Conservation (phyloP, 1,140 invertebrate species). For the Wasmannia auropunctata region DNA sequence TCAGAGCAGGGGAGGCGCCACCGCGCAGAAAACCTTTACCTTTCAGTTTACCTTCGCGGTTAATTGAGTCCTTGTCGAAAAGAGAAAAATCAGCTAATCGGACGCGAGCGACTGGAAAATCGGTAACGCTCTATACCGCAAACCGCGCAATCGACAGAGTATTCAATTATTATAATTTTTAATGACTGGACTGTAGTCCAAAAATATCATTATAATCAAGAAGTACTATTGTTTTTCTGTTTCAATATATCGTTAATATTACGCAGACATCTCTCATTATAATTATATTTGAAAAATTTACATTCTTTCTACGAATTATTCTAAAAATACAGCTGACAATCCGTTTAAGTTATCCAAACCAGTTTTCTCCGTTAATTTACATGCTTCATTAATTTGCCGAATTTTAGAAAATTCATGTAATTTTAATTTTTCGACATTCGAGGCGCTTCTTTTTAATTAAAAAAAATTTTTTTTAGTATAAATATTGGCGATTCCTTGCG, state of each 20-base stretch:
- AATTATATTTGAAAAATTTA: not conserved
- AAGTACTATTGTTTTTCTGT: not conserved
- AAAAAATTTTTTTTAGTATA: not conserved
- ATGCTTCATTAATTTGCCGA: not conserved
- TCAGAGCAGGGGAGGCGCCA: no score
- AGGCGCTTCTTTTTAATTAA: not conserved
- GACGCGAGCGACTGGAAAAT: not conserved
- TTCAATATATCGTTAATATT: not conserved
- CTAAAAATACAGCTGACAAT: not conserved
- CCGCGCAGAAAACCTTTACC: not conserved
- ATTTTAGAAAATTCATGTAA: slow-evolving; percentile 16
- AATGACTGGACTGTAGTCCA: not conserved
- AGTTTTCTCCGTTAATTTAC: not conserved
- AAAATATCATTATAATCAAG: not conserved
- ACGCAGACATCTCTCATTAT: not conserved
- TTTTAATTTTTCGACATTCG: not conserved
- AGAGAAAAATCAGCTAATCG: not conserved
- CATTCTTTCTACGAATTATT: not conserved
- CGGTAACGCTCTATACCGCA: not conserved
- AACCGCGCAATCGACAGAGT: not conserved
- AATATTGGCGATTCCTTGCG: not conserved
- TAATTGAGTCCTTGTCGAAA: not conserved
- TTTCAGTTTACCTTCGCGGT: not conserved
- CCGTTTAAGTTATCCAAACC: not conserved
- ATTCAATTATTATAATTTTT: not conserved